Evolutionary conservation across 2,888 invertebrate species (phyloP), one percentile per base, ranked within the genome.

Genomic region (Atethmia centrago): DNA sequence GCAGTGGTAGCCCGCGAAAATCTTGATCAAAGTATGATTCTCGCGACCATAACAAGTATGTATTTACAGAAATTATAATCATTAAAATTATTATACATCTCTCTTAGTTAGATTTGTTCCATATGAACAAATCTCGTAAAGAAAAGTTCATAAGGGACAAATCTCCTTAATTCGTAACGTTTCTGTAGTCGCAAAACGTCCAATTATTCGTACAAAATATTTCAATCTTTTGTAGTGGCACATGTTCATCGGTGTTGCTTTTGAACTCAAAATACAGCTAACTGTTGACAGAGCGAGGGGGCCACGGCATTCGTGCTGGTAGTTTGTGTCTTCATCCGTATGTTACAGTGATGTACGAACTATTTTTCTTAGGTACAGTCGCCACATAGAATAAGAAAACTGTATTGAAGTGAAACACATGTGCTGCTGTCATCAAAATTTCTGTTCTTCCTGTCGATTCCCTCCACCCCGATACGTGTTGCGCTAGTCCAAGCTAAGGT

Each of bases 261-360:
- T 77, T 63, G 63, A 75, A 81, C 80, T 84, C 85, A 73, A 68
- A 84, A 87, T 72, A 77, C 94, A 93, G 94, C 93, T 93, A 92
- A 84, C 74, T 82, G 93, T 93, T 93, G 93, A 92, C 79, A 83
- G 79, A 87, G 87, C 42, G 89, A 90, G 93, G 93, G 93, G 94
- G 93, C 93, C 93, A 93, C 88, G 83, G 90, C 85, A 85, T 85
- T 83, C 72, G 78, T 87, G 88, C 87, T 88, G 86, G 76, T 87
- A 82, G 74, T 85, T 82, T 56, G 72, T 85, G 85, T 87, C 75
- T 74, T 71, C 75, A 69, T 86, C 84, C 83, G 74, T 85, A 84
- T 80, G 82, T 87, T 86, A 84, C 87, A 81, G 76, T 85, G 82
- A 83, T 82, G 68, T 59, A 74, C 28, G 65, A 61, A 74, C 86